Evolutionary conservation across 2,888 invertebrate species (phyloP).

Genomic region (Sphaerolaimus hirsutus): DNA sequence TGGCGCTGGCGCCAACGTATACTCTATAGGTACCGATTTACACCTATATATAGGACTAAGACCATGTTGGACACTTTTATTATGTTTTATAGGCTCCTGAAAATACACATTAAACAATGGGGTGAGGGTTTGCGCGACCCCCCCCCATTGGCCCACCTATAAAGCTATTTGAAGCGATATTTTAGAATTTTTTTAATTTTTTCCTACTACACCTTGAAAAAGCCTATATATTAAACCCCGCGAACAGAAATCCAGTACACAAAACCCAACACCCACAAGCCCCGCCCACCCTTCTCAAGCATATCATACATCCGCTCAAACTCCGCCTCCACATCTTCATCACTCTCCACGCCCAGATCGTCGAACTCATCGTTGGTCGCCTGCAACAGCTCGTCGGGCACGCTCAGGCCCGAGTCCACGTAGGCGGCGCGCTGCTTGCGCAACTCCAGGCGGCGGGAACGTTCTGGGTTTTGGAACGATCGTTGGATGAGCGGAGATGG

Average conservation of each 20-base stretch:
- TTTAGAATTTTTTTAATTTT: background rate
- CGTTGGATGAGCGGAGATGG: no score
- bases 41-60: no score
- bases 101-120: no score
- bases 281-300: slow-evolving; percentile 9
- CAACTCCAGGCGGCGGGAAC: slow-evolving; percentile 17
- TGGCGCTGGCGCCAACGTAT: no score
- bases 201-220: background rate
- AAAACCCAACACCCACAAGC: no score
- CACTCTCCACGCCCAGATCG: slow-evolving; percentile 1
- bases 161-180: background rate
- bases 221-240: no score
- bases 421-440: slow-evolving; percentile 13
- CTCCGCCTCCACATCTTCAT: slow-evolving; percentile 6
- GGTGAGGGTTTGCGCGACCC: no score
- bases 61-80: no score
- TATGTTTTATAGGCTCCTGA: no score
- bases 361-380: background rate
- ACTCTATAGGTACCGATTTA: no score
- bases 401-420: slow-evolving; percentile 16
- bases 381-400: slow-evolving; percentile 22
- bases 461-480: no score
- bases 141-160: background rate
- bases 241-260: no score
- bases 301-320: slow-evolving; percentile 5